Evolutionary conservation across 1,140 invertebrate species (phyloP), one percentile per base, ranked within the genome.

Genomic region (Nasonia giraulti): DNA sequence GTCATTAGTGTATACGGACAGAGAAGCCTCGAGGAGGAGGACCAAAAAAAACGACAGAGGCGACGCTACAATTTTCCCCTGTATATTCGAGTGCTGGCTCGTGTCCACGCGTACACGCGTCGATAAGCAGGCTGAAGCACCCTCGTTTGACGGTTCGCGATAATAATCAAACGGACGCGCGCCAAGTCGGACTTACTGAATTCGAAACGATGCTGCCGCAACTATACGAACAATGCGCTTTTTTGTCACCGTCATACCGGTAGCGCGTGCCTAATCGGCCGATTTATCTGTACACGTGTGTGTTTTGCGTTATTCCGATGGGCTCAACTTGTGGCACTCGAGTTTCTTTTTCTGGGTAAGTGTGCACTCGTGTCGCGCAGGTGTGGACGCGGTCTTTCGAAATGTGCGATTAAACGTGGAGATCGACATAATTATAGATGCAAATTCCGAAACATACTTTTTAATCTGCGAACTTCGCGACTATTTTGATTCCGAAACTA

Each of bases 141-240:
- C 91, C 91, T 92, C 91, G 91, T 92, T 92, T 91, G 89, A 87
- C 75, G 87, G 37, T 76, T 80, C 89, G 89, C 89, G 89, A 91
- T 91, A 91, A 92, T 92, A 92, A 92, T 92, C 91, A 92, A 91
- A 91, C 89, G 90, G 89, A 91, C 90, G 89, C 89, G 40, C 40
- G 10, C 87, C 89, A 86, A 92, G 91, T 91, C 90, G 87, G 86
- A 89, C 89, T 89, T 90, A 90, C 87, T 91, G 91, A 92, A 92
- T 92, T 90, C 89, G 91, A 92, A 92, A 92, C 91, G 91, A 92
- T 92, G 27, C 27, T 92, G 33, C 55, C 40, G 68, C 37, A 55
- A 10, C 27, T 27, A 27, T 1, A 27, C n/a, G 23, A 55, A 82
- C 44, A 74, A 55, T 55, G 68, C n/a, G 4, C 6, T 50, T 37